These are phyloP conservation scores for Plagiodera versicolora DNA, from an alignment of 2,888 invertebrate species.

Conservation along the genomic window DNA sequence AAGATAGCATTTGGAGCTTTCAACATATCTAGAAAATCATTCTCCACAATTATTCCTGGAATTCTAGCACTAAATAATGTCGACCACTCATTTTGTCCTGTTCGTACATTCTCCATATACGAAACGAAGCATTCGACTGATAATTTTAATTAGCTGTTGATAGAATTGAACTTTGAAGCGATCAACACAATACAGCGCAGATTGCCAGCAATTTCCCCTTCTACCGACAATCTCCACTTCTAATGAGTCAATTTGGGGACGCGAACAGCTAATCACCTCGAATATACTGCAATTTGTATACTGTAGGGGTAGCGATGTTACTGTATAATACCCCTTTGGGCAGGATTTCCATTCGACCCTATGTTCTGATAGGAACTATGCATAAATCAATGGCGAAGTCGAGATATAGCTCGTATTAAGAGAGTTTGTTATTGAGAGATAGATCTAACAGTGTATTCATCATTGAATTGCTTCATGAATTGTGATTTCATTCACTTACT, in stretches of 20 bases:
- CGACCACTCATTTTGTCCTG: no score
- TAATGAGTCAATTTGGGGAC: conserved; percentile 19
- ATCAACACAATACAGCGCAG: neutral
- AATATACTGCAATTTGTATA: conserved; percentile 15
- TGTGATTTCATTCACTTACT: no score
- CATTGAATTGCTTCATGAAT: no score
- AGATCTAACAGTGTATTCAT: no score
- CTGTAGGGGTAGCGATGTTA: conserved; percentile 20
- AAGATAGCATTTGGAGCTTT: no score
- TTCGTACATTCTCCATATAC: no score
- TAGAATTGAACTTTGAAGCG: neutral
- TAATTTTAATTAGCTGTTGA: neutral
- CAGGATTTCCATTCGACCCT: conserved; percentile 25
- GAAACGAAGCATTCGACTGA: no score
- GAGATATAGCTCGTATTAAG: no score
- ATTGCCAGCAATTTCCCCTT: neutral
- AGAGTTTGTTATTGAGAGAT: no score
- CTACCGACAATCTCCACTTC: neutral
- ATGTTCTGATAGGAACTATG: conserved; percentile 6
- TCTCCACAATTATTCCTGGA: no score
- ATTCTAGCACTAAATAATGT: no score
- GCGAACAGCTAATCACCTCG: conserved; percentile 24
- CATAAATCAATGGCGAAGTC: conserved; percentile 11
- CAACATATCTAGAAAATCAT: no score
- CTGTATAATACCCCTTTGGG: conserved; percentile 22